Evolutionary conservation across 2,888 invertebrate species (phyloP).

Genomic region (Drosophila crucigera): DNA sequence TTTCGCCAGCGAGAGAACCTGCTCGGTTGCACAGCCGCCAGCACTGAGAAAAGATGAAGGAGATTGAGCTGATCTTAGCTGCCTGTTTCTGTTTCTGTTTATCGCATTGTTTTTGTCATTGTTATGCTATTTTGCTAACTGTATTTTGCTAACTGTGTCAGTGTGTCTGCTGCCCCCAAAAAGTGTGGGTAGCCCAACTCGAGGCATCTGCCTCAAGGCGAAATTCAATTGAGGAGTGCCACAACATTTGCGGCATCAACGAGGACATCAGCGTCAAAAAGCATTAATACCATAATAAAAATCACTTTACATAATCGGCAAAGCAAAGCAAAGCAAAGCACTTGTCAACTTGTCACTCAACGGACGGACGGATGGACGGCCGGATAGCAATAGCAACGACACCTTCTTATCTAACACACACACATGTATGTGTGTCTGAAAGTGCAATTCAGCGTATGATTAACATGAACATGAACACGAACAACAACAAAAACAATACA

Average conservation of each 20-base stretch:
- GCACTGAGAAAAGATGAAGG: slow-evolving; percentile 14
- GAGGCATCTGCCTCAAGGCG: slow-evolving; percentile 24
- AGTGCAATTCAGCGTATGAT: slow-evolving; percentile 80
- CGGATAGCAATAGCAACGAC: slow-evolving; percentile 31
- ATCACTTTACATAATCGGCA: slow-evolving; percentile 58
- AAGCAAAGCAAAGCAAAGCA: slow-evolving; percentile 22
- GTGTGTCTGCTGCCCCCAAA: slow-evolving; percentile 23
- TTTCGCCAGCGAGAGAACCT: slow-evolving; percentile 54
- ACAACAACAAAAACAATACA: slow-evolving; percentile 22
- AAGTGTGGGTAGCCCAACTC: slow-evolving; percentile 34
- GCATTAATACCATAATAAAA: slow-evolving; percentile 16
- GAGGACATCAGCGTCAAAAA: slow-evolving; percentile 23
- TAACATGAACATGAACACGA: slow-evolving; percentile 64
- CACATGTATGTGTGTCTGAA: slow-evolving; percentile 19
- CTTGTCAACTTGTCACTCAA: slow-evolving; percentile 65
- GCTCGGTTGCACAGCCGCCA: slow-evolving; percentile 32
- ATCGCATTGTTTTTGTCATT: slow-evolving; percentile 33
- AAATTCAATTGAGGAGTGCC: slow-evolving; percentile 54
- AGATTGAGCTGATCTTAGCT: slow-evolving; percentile 29
- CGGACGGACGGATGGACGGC: slow-evolving; percentile 15
- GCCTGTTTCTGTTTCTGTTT: slow-evolving; percentile 2
- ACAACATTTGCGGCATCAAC: slow-evolving; percentile 9
- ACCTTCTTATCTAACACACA: slow-evolving; percentile 67
- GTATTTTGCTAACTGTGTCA: slow-evolving; percentile 59
- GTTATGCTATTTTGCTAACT: slow-evolving; percentile 46